A percentile compares a stretch with the other conserved stretches of the same genome.
These are phyloP conservation scores for Cyprinus carpio DNA, from an alignment of 2,113 vertebrate genomes.

Conservation along the genomic window DNA sequence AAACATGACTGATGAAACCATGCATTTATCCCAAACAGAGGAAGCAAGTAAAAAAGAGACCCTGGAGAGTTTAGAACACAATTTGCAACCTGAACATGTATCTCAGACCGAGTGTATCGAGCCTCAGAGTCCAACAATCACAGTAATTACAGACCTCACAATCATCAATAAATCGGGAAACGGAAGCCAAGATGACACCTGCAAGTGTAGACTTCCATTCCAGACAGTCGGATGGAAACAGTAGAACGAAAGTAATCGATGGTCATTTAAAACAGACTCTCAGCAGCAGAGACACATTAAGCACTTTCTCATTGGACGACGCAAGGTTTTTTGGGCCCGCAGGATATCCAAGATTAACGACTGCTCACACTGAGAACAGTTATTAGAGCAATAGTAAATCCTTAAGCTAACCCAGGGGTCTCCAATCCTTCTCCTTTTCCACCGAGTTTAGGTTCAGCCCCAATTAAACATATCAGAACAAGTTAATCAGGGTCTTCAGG, in stretches of 20 bases:
- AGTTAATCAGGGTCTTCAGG: not conserved
- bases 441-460: not conserved
- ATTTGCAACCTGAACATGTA: not conserved
- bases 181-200: constrained; percentile 49
- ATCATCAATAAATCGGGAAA: constrained; percentile 49
- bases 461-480: not conserved
- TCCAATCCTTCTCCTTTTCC: not conserved
- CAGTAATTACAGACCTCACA: constrained; percentile 50
- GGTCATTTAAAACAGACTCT: constrained; percentile 58
- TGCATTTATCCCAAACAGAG: constrained; percentile 26
- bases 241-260: constrained; percentile 40
- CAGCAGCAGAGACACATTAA: constrained; percentile 62
- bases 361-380: constrained; percentile 57
- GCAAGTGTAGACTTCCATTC: constrained; percentile 5
- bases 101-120: constrained; percentile 33
- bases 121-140: constrained; percentile 51
- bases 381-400: constrained; percentile 53
- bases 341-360: constrained; percentile 61
- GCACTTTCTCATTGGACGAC: constrained; percentile 63
- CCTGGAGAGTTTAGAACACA: not conserved
- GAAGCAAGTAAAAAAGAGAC: not conserved
- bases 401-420: not conserved
- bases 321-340: constrained; percentile 54
- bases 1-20: constrained; percentile 20
- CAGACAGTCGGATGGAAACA: constrained; percentile 27